Conservation (phyloP, 2,113 vertebrate genomes). For the Amazona guildingii region DNA sequence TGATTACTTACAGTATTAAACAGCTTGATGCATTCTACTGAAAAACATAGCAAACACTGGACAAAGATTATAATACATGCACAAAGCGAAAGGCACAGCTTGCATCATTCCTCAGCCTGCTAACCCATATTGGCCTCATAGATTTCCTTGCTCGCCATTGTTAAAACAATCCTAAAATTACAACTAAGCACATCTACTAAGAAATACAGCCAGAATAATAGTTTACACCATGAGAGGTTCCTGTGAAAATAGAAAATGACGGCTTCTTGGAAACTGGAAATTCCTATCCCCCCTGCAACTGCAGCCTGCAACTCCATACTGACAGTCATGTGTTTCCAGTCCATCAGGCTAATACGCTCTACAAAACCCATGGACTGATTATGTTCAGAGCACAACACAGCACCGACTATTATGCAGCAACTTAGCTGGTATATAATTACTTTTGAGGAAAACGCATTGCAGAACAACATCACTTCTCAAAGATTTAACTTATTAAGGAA, state of each 20-base stretch:
- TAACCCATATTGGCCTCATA: background rate
- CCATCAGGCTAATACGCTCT: slow-evolving; percentile 40
- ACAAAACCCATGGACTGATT: slow-evolving; percentile 32
- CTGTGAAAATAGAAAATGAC: background rate
- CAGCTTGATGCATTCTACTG: background rate
- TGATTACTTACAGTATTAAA: slow-evolving; percentile 1
- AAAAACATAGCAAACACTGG: background rate
- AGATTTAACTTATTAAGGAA: slow-evolving; percentile 75
- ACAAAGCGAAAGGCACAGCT: background rate
- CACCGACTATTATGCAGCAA: slow-evolving; percentile 46
- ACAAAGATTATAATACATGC: background rate
- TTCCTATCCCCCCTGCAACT: background rate
- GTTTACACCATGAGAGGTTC: background rate
- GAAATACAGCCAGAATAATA: slow-evolving; percentile 21
- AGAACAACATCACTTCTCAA: slow-evolving; percentile 68
- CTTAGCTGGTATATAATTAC: slow-evolving; percentile 65
- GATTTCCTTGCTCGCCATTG: background rate
- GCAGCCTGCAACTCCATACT: background rate
- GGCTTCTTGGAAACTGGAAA: background rate
- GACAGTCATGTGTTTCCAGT: background rate
- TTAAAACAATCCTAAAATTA: slow-evolving; percentile 47
- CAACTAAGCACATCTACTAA: background rate
- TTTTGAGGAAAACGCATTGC: slow-evolving; percentile 66
- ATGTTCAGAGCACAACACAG: slow-evolving; percentile 31
- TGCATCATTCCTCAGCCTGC: background rate